A percentile compares a stretch with the other conserved stretches of the same genome.
Evolutionary conservation across 2,888 invertebrate genomes (phyloP).

Genomic region (Drosophila cognata): DNA sequence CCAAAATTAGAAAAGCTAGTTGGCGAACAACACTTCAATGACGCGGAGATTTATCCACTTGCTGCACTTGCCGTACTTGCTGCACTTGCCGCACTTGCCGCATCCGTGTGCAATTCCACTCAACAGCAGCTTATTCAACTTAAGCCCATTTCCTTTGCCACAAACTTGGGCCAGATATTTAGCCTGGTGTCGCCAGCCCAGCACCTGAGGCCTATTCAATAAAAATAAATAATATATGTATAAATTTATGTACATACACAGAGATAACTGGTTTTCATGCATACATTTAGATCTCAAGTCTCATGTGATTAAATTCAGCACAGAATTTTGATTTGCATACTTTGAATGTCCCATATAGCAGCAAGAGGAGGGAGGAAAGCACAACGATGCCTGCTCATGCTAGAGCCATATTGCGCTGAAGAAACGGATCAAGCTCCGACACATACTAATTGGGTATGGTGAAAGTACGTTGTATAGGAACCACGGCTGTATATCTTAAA

Average conservation of each 20-base stretch:
- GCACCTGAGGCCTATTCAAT: background rate
- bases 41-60: conserved; percentile 26
- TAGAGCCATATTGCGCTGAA: background rate
- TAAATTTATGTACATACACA: background rate
- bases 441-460: background rate
- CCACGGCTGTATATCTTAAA: background rate
- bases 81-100: background rate
- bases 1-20: background rate
- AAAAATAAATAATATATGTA: too few relatives aligned
- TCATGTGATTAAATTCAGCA: background rate
- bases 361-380: background rate
- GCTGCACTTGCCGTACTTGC: background rate
- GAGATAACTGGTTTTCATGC: background rate
- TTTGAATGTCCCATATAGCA: background rate
- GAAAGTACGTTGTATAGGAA: background rate
- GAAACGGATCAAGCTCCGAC: background rate
- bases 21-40: background rate
- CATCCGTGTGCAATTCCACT: conserved; percentile 25
- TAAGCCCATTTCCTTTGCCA: conserved; percentile 17
- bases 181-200: conserved; percentile 13
- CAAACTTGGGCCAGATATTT: conserved; percentile 25
- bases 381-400: background rate
- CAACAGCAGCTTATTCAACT: background rate
- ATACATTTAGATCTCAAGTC: background rate
- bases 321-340: background rate